Evolutionary conservation across 2,888 invertebrate genomes (phyloP).

Genomic region (Hirtodrosophila confusa): DNA sequence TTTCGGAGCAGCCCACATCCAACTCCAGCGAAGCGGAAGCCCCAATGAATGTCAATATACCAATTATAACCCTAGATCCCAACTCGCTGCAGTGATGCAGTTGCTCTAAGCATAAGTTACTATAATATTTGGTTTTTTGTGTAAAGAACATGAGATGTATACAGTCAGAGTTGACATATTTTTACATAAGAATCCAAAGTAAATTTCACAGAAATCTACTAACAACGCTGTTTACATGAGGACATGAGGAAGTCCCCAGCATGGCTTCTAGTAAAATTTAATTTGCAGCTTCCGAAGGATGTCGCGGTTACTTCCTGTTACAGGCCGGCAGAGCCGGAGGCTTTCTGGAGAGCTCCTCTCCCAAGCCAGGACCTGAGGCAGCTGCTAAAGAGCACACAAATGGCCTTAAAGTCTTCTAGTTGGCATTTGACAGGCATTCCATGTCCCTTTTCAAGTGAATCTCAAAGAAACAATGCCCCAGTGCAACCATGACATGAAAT

Average conservation of each 20-base stretch:
- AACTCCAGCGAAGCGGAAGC: slow-evolving; percentile 19
- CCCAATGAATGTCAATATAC: slow-evolving; percentile 36
- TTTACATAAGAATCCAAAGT: slow-evolving; percentile 42
- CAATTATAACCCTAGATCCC: slow-evolving; percentile 58
- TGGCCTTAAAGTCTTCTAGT: no score
- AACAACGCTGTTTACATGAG: neutral
- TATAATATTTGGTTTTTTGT: no score
- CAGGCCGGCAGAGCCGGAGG: no score
- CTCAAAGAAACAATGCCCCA: no score
- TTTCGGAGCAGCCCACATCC: slow-evolving; percentile 32
- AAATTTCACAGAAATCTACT: slow-evolving; percentile 20
- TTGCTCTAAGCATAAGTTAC: slow-evolving; percentile 1
- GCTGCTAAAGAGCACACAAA: no score
- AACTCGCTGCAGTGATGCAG: slow-evolving; percentile 37
- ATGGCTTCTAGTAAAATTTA: slow-evolving; percentile 5
- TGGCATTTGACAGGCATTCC: no score
- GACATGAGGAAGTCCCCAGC: no score
- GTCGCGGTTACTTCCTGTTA: slow-evolving; percentile 2
- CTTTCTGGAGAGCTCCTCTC: no score
- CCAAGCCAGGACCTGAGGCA: no score
- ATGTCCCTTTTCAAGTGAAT: no score
- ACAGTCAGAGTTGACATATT: slow-evolving; percentile 42
- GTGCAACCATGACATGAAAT: no score
- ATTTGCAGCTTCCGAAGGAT: slow-evolving; percentile 31
- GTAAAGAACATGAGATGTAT: neutral